Base-by-base conservation (phyloP, 1,140 invertebrate genomes). In the Littorina saxatilis region DNA sequence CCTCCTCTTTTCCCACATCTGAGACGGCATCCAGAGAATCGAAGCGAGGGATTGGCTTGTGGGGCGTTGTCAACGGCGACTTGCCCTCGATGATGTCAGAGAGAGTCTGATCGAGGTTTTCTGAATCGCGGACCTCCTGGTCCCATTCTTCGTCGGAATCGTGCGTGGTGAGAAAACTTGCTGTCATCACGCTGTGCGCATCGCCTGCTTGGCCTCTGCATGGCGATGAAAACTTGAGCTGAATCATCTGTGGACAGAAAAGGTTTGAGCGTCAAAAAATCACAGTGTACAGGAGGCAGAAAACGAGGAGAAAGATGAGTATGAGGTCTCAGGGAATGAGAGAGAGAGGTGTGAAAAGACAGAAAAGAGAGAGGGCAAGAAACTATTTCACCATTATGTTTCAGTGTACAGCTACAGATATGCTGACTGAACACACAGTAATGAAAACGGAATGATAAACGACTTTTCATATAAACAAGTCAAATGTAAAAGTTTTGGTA, bases 71-170 rank as follows among this genome's bases (percentile, higher is more conserved):
- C 11, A 39, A 37, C 15, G 75, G 80, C 7, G 80, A 79, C 47
- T 82, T 87, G 11, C 90, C 89, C 43, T 91, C 90, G n/a, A 91
- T 88, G 52, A 91, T 90, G 55, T 91, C 90, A 1, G 90, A 88
- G 43, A 91, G 83, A 15, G 90, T 91, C 76, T 85, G 82, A 73
- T 91, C 88, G 39, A 91, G 85, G 77, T 83, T 89, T 70, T 90
- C 87, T 11, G 90, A 89, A 80, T 90, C 88, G 76, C 88, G 87
- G 2, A 91, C 68, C 43, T 90, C 90, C 39, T 85, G 86, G 32
- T 87, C 86, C 68, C 86, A 80, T 32, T 90, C 89, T 23, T 90
- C 88, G 43, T 87, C 87, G 4, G 83, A 85, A 47, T 87, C 87
- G 55, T 78, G 76, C 13, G 83, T 79, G n/a, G 81, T 76, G 23